These are phyloP conservation scores for Kryptopterus vitreolus DNA, from an alignment of 2,797 vertebrate species.

Conservation along the genomic window DNA sequence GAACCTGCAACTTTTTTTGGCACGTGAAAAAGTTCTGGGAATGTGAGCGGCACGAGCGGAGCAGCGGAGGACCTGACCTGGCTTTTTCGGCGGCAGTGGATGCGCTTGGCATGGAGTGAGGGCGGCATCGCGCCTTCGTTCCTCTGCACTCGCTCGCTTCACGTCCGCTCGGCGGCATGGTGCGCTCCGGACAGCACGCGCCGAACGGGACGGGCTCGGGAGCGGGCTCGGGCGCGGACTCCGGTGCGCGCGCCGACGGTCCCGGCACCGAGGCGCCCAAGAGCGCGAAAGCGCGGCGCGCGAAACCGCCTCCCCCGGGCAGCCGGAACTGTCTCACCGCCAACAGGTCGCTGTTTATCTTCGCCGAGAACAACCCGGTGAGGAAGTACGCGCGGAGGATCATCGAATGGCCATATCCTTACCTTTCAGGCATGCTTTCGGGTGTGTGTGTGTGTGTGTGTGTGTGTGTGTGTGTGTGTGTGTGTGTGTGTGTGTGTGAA, in stretches of 20 bases:
- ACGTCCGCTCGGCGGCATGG: conserved; percentile 79
- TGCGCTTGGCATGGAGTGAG: conserved; percentile 61
- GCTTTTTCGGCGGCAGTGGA: conserved; percentile 25
- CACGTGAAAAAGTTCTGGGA: conserved; percentile 28
- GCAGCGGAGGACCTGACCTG: neutral
- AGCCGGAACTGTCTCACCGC: conserved; percentile 97
- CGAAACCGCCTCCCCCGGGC: conserved; percentile 91
- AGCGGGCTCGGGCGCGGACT: conserved; percentile 71
- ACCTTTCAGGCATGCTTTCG: conserved; percentile 32
- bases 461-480: neutral
- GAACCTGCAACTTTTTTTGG: conserved; percentile 19
- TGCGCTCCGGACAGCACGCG: conserved; percentile 93
- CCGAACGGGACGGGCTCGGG: conserved; percentile 77
- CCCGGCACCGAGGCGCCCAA: conserved; percentile 84
- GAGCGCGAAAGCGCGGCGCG: conserved; percentile 95
- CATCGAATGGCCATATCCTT: conserved; percentile 99
- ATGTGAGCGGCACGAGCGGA: conserved; percentile 33
- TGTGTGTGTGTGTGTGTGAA: neutral
- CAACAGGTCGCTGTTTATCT: conserved; percentile 98
- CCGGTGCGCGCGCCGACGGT: conserved; percentile 81
- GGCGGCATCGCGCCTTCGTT: conserved; percentile 51
- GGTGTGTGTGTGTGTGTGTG: conserved; percentile 1
- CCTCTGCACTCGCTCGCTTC: conserved; percentile 35
- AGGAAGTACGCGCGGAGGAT: conserved; percentile 93
- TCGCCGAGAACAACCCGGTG: conserved; percentile 95